Evolutionary conservation across 64 coral and sea anemone species (phyloP), one percentile per base, ranked within the genome.

Genomic region (Stichodactyla mertensii): DNA sequence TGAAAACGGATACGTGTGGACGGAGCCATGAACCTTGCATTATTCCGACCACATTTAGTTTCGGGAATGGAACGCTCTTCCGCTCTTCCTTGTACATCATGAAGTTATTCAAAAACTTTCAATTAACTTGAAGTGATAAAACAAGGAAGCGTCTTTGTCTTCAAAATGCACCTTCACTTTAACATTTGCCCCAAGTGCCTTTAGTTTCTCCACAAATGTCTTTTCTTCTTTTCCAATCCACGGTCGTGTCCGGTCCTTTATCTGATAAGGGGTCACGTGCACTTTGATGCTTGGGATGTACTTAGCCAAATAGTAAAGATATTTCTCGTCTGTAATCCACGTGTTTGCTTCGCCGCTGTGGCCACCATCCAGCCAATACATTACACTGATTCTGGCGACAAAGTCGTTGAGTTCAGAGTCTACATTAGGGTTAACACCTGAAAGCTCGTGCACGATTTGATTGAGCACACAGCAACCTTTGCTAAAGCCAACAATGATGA

Each of bases 311-410:
- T 89, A 84, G 55, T 89, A 84, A 20, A 99, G 88, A 77, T 86
- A 92, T 88, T 90, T 94, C 64, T 99, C 91, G 77, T 99, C 97
- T 62, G 97, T 99, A 64, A 99, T 87, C 97, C 97, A 99, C 77
- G 93, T 92, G 88, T 99, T 99, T n/a, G 93, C 92, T 53, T 99
- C 93, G 5, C 97, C 97, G 20, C 93, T 91, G 51, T 99, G 97
- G 45, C 97, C 97, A 7, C 93, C 93, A 51, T 99, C 97, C 66
- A 99, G 60, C 97, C 97, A 99, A 71, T 92, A 90, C 90, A 99
- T 99, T 16, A 88, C 64, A 69, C 79, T 92, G 52, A 99, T 86
- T 15, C 97, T 93, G 9, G 90, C 95, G 36, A 88, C 56, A 52
- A 99, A 95, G 52, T 93, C 77, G 78, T 82, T 87, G 2, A 99